phyloP scores from a whole-genome alignment of 2,113 vertebrate genomes.

The Charadrius vociferus region DNA sequence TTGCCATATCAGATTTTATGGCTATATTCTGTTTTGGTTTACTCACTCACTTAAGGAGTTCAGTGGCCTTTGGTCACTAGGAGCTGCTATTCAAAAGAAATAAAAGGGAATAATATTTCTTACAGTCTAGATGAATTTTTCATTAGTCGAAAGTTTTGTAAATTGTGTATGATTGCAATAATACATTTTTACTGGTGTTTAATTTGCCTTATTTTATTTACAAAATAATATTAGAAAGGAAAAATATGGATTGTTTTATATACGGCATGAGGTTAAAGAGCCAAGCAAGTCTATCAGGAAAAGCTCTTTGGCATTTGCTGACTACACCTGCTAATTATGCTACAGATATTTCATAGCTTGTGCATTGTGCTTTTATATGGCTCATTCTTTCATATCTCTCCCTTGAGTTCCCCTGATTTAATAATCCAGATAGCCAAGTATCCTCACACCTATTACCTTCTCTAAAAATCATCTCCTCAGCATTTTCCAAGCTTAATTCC shows the following conservation, averaged over 20 bases:
- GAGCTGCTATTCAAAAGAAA: background rate
- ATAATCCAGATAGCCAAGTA: background rate
- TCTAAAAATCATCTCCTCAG: background rate
- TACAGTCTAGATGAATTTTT: background rate
- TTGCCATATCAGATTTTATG: background rate
- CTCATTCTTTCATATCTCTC: background rate
- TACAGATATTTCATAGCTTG: background rate
- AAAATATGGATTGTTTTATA: background rate
- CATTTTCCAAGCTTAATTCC: background rate
- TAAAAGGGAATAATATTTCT: background rate
- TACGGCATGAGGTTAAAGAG: background rate
- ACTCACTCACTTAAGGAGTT: background rate
- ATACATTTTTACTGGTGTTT: background rate
- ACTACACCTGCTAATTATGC: background rate
- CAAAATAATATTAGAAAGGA: background rate
- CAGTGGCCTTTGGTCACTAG: background rate
- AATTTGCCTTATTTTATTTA: background rate
- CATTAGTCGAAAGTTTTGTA: background rate
- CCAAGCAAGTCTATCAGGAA: background rate
- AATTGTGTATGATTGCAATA: background rate
- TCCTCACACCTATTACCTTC: background rate
- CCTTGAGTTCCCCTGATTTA: background rate
- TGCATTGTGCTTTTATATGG: background rate
- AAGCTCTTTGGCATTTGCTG: background rate
- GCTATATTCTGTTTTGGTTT: background rate